Conservation (phyloP, 2,113 vertebrate genomes). For the Prolemur simus region DNA sequence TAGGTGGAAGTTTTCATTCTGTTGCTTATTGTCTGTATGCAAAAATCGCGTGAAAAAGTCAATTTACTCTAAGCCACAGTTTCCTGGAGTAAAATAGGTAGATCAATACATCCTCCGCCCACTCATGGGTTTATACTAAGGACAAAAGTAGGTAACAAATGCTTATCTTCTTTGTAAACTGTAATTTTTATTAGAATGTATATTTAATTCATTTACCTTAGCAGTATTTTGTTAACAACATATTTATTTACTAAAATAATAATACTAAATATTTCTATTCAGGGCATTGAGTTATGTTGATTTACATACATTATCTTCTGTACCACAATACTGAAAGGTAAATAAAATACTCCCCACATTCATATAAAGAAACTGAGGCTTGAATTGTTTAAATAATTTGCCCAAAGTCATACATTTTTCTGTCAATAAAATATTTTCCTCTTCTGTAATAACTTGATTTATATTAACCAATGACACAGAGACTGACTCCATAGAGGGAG, state of each 20-base stretch:
- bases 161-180: neutral
- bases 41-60: conserved; percentile 16
- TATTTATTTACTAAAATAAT: neutral
- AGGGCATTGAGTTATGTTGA: neutral
- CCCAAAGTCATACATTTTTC: neutral
- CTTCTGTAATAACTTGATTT: neutral
- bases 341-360: neutral
- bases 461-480: neutral
- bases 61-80: neutral
- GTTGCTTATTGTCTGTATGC: neutral
- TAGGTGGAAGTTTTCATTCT: neutral
- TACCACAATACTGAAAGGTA: neutral
- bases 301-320: neutral
- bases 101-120: neutral
- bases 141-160: neutral
- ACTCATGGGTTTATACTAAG: neutral
- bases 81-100: neutral
- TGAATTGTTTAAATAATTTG: neutral
- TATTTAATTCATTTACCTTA: neutral
- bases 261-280: neutral
- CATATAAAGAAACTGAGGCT: neutral
- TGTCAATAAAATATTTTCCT: neutral
- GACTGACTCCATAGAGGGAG: neutral
- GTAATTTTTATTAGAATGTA: neutral
- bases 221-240: neutral